Evolutionary conservation across 2,797 vertebrate genomes (phyloP).

Genomic region (Notolabrus celidotus): DNA sequence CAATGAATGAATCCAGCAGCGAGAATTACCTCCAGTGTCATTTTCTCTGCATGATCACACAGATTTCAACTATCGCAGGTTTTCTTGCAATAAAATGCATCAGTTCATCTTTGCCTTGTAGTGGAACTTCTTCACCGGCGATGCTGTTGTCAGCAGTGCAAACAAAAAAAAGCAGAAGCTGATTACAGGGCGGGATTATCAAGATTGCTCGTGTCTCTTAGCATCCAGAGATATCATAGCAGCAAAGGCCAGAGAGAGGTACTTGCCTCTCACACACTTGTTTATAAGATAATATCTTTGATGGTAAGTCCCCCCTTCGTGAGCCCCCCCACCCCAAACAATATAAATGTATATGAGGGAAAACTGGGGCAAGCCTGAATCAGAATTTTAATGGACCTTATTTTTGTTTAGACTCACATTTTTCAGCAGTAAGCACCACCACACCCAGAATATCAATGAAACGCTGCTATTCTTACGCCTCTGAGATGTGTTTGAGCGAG

Average conservation of each 20-base stretch:
- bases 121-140: constrained; percentile 57
- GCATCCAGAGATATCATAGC: constrained; percentile 67
- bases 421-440: constrained; percentile 64
- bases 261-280: constrained; percentile 66
- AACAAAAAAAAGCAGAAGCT: constrained; percentile 79
- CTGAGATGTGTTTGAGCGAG: constrained; percentile 30
- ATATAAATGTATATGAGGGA: constrained; percentile 89
- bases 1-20: constrained; percentile 39
- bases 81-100: constrained; percentile 24
- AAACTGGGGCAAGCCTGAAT: constrained; percentile 81
- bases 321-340: constrained; percentile 79
- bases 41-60: constrained; percentile 68
- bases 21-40: constrained; percentile 66
- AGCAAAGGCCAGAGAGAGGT: constrained; percentile 60
- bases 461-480: constrained; percentile 53
- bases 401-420: constrained; percentile 82
- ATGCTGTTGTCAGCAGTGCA: constrained; percentile 63
- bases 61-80: constrained; percentile 21
- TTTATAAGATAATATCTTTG: constrained; percentile 83
- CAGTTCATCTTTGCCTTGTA: constrained; percentile 66
- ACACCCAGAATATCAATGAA: constrained; percentile 77
- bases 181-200: constrained; percentile 80
- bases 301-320: constrained; percentile 70
- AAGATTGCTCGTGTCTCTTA: constrained; percentile 74
- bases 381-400: constrained; percentile 80